Percentiles rank a stretch among this genome's conserved stretches.
These are phyloP conservation scores for Paralichthys olivaceus DNA, from an alignment of 2,113 vertebrate genomes.

Conservation along the genomic window DNA sequence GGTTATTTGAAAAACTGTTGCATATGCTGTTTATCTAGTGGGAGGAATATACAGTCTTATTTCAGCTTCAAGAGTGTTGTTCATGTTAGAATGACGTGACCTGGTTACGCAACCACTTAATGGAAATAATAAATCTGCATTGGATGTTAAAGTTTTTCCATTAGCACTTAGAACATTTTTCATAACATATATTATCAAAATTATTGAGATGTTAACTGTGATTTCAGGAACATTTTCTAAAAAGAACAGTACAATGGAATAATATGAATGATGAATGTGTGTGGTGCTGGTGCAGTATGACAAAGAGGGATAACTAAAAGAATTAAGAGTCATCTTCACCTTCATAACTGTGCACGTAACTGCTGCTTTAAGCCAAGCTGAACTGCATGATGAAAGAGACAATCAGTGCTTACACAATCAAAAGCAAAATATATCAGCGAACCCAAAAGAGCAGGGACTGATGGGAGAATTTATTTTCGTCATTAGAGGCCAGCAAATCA, in stretches of 20 bases:
- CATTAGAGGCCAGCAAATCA: constrained; percentile 76
- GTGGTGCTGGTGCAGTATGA: constrained; percentile 12
- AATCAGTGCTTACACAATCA: constrained; percentile 72
- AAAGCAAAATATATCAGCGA: constrained; percentile 62
- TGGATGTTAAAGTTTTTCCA: neutral
- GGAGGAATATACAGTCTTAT: constrained; percentile 17
- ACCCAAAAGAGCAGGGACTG: constrained; percentile 64
- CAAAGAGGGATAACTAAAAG: constrained; percentile 20
- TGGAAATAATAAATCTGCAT: constrained; percentile 14
- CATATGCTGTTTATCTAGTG: neutral
- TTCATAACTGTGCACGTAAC: constrained; percentile 38
- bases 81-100: constrained; percentile 9
- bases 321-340: constrained; percentile 41
- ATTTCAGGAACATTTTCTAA: constrained; percentile 19
- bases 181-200: no score
- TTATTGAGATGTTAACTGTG: constrained; percentile 7
- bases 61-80: constrained; percentile 8
- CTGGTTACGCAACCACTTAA: constrained; percentile 24
- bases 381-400: constrained; percentile 61
- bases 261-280: neutral
- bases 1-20: constrained; percentile 15
- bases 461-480: constrained; percentile 71
- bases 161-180: neutral
- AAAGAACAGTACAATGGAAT: constrained; percentile 8
- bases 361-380: constrained; percentile 46